A percentile compares a stretch with the other conserved stretches of the same genome.
Conservation (phyloP, 2,888 invertebrate species). For the Masnerella sp. region DNA sequence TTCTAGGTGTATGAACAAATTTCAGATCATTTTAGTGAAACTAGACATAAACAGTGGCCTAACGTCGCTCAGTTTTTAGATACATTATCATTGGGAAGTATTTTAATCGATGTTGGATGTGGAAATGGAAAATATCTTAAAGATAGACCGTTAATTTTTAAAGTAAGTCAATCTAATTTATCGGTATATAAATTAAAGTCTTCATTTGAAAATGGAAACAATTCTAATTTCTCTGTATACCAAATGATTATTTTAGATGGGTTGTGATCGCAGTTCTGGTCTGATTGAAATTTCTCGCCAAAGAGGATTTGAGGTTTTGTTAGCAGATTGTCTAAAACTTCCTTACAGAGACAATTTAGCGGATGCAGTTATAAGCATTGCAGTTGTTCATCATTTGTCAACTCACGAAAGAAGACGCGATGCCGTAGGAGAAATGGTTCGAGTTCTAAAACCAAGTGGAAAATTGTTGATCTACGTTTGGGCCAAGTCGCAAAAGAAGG, state of each 20-base stretch:
- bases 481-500: conserved; percentile 92
- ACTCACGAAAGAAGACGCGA: conserved; percentile 86
- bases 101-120: conserved; percentile 95
- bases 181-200: no score
- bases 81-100: conserved; percentile 82
- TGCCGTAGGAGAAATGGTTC: conserved; percentile 87
- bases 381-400: conserved; percentile 97
- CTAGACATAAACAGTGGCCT: conserved; percentile 97
- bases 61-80: conserved; percentile 89
- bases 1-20: conserved; percentile 94
- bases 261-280: conserved; percentile 88
- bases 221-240: conserved; percentile 10
- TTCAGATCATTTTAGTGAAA: conserved; percentile 95
- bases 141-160: conserved; percentile 59
- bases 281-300: conserved; percentile 82
- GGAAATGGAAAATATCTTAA: conserved; percentile 98
- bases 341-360: conserved; percentile 84
- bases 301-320: conserved; percentile 83
- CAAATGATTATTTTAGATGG: conserved; percentile 81
- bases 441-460: conserved; percentile 86
- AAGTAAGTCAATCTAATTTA: conserved; percentile 48
- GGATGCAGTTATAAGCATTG: conserved; percentile 94
- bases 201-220: no score
- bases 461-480: conserved; percentile 94
- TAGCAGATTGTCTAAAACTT: conserved; percentile 87